Base-by-base conservation (phyloP, 2,113 vertebrate species). In the Scopus umbretta region DNA sequence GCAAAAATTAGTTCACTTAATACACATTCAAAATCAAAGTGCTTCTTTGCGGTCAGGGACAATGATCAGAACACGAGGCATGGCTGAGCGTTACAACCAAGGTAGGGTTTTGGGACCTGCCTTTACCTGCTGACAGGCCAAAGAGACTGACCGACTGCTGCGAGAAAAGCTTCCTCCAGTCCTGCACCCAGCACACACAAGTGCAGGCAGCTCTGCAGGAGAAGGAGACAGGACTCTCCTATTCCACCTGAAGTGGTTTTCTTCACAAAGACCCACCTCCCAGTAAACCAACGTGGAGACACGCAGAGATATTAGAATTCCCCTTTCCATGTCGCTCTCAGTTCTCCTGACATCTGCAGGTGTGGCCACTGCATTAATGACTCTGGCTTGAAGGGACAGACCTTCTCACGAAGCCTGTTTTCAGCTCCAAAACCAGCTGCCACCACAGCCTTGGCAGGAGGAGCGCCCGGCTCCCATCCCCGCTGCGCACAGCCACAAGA, bases 11-110 rank as follows among this genome's bases (percentile, higher is more conserved):
- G 4, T 27, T 82, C 38, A 38, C 14, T 58, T 47, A 20, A 63
- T 2, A 29, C 2, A 43, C 23, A 17, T 36, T 62, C 21, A 52
- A 56, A 90, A 61, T 10, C 45, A 12, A 20, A 21, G 26, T 16
- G 58, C 25, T 59, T 6, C n/a, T 36, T 38, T 40, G 12, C 45
- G 38, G 5, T 36, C 14, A 38, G 52, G 32, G 70, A 21, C 11
- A 36, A 25, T 3, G n/a, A 62, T 16, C 53, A 78, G 56, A 59
- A 55, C 0, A 2, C 0, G 8, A 72, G 22, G 40, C 25, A 38
- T 0, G 0, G 38, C 49, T 32, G 18, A 55, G 52, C 50, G n/a
- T 29, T 43, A 47, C 30, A 49, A 8, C 16, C 5, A 3, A 2
- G 8, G 34, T 3, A 50, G 59, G 38, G 2, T 25, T 50, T 25